Conservation (phyloP, 1,140 invertebrate genomes). For the Platyscapa corneri region DNA sequence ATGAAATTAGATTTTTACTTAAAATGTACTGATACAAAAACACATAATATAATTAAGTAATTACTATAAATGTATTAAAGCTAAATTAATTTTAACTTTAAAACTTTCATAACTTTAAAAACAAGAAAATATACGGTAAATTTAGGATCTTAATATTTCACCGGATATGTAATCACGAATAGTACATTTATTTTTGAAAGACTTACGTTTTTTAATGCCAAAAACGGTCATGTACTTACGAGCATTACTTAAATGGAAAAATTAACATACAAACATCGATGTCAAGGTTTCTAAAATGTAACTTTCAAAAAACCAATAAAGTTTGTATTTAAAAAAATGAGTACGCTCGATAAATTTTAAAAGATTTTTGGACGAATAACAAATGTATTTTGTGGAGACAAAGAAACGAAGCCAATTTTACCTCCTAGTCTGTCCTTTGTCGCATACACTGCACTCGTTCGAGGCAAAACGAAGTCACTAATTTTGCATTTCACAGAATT, state of each 20-base stretch:
- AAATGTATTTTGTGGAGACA: not conserved
- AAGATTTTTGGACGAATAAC: not conserved
- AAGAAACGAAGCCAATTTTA: conserved; percentile 11
- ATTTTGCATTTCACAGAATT: not conserved
- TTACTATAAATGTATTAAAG: too few species aligned
- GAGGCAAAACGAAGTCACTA: not conserved
- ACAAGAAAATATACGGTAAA: not conserved
- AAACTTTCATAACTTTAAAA: not conserved
- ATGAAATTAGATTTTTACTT: not conserved
- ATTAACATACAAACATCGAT: not conserved
- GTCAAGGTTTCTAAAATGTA: not conserved
- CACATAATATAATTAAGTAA: too few species aligned
- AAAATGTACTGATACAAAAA: not conserved
- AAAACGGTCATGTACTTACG: not conserved
- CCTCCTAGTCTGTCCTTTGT: not conserved
- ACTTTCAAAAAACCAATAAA: not conserved
- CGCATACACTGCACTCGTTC: not conserved
- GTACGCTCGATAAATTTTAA: not conserved
- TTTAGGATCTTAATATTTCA: not conserved
- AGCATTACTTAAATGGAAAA: too few species aligned
- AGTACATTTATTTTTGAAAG: not conserved
- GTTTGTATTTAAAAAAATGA: not conserved
- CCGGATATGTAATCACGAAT: not conserved
- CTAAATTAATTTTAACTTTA: too few species aligned
- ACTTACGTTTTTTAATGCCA: not conserved